Evolutionary conservation across 1,140 invertebrate genomes (phyloP), one percentile per base, ranked within the genome.

Genomic region (Planococcus citri): DNA sequence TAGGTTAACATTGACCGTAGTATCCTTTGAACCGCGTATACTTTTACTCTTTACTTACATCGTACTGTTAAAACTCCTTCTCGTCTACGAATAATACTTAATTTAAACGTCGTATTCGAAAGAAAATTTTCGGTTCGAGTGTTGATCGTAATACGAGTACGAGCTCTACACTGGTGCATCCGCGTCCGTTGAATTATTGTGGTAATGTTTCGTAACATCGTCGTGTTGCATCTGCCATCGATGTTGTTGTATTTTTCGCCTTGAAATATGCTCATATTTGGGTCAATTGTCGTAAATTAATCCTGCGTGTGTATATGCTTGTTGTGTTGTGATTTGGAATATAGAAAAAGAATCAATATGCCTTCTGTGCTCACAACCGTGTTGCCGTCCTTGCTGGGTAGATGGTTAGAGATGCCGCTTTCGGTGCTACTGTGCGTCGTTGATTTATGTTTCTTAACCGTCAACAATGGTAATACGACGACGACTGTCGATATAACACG

Each of bases 341-440:
- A 51, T 20, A 51, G 41, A 51, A 51, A 51, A 51, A 51, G 12
- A 17, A 51, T 20, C 41, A n/a, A 51, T 51, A 64, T 64, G 60
- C 60, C 60, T 27, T 64, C 60, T 24, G 60, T 25, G 25, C 60
- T 64, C 60, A 27, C 60, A 64, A 27, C 60, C 10, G 60, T 27
- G 60, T 64, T 64, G 21, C 60, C 60, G 25, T 64, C 60, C 22
- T 64, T 64, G 60, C 60, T 64, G 22, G 17, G 22, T 64, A 24
- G 60, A 25, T 25, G 21, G 60, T 64, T 64, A 64, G 25, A 64
- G 22, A 64, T 64, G 60, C 60, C 60, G 21, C 60, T 64, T 27
- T 64, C 60, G 21, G 22, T 64, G 60, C 22, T 64, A 17, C 60
- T 64, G 1, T 64, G 60, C 60, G 60, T 17, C 10, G 22, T 64